Evolutionary conservation across 2,113 vertebrate genomes (phyloP).

Genomic region (Poeciliopsis occidentalis): DNA sequence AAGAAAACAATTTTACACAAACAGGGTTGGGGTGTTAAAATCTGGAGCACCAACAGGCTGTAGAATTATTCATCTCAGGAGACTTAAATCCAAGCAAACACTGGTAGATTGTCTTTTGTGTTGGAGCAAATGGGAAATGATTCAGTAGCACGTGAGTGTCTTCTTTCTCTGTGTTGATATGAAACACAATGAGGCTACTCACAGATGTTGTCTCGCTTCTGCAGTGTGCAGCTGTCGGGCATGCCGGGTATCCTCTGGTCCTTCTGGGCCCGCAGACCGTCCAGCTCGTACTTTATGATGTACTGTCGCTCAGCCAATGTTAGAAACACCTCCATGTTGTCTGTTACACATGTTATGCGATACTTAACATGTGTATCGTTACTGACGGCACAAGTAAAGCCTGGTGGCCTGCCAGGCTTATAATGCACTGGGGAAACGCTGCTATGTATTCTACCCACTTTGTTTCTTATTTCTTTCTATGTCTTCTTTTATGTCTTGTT

Average conservation of each 20-base stretch:
- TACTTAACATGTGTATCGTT: background rate
- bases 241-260: slow-evolving; percentile 81
- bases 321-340: slow-evolving; percentile 80
- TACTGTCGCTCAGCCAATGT: slow-evolving; percentile 82
- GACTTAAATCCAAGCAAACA: background rate
- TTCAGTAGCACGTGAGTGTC: background rate
- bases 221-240: slow-evolving; percentile 57
- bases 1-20: too few species aligned
- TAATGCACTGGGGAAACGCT: too few species aligned
- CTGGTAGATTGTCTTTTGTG: background rate
- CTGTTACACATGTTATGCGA: slow-evolving; percentile 47
- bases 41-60: background rate
- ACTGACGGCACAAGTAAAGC: too few species aligned
- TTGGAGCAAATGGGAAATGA: background rate
- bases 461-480: too few species aligned
- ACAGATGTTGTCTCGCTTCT: slow-evolving; percentile 76
- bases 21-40: background rate
- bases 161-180: background rate
- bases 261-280: slow-evolving; percentile 72
- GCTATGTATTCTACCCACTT: too few species aligned
- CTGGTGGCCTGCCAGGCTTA: too few species aligned
- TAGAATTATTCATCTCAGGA: background rate
- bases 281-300: slow-evolving; percentile 80
- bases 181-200: slow-evolving; percentile 37
- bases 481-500: background rate